Evolutionary conservation across 2,113 vertebrate species (phyloP).

Genomic region (Sapayoa aenigma): DNA sequence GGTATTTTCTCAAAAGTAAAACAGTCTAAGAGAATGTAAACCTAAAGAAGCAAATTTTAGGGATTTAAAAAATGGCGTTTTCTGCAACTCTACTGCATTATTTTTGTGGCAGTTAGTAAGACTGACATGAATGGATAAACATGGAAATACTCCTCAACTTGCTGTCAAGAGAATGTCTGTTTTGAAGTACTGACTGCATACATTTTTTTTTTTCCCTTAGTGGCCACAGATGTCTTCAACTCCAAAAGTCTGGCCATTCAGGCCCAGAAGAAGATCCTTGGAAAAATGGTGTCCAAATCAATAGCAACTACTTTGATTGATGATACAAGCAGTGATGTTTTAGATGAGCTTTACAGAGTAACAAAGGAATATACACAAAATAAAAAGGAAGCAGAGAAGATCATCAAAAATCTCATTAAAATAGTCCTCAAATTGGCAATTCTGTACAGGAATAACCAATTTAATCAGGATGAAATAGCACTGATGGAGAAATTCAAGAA

Average conservation of each 20-base stretch:
- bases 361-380: conserved; percentile 84
- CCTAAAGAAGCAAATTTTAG: not conserved
- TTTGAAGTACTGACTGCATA: not conserved
- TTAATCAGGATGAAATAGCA: conserved; percentile 81
- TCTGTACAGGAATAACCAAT: conserved; percentile 84
- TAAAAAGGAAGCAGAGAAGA: conserved; percentile 82
- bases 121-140: not conserved
- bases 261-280: conserved; percentile 88
- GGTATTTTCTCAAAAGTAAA: not conserved
- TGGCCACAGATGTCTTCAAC: conserved; percentile 84
- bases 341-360: conserved; percentile 85
- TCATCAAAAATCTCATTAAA: conserved; percentile 87
- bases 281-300: conserved; percentile 86
- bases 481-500: conserved; percentile 86
- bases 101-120: not conserved
- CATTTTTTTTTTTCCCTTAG: conserved; percentile 19
- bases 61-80: not conserved
- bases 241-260: conserved; percentile 87
- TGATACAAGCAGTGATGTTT: conserved; percentile 85
- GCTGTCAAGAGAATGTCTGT: not conserved
- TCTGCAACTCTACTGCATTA: not conserved
- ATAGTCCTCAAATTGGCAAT: conserved; percentile 85
- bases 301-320: conserved; percentile 84
- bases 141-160: not conserved
- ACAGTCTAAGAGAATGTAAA: not conserved